These are phyloP conservation scores for Dicrurus megarhynchus DNA, from an alignment of 2,113 vertebrate species.

Conservation along the genomic window DNA sequence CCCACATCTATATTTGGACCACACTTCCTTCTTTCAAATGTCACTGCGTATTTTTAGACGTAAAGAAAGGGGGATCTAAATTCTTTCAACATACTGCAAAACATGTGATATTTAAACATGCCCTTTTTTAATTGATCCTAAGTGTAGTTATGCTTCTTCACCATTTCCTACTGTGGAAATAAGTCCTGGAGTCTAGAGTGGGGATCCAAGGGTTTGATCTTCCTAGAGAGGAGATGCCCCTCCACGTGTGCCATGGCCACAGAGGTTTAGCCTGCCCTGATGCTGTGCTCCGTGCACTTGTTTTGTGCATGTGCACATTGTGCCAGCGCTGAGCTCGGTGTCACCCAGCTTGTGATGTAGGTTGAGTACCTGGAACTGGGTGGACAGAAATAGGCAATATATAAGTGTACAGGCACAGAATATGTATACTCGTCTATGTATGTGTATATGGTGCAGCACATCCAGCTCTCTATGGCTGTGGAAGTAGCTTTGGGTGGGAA, in stretches of 20 bases:
- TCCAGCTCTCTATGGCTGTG: not conserved
- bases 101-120: not conserved
- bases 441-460: not conserved
- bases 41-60: conserved; percentile 34
- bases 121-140: not conserved
- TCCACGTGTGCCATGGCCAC: fast-evolving
- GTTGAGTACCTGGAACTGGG: not conserved
- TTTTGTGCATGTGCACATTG: fast-evolving
- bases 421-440: fast-evolving
- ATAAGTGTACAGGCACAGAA: not conserved
- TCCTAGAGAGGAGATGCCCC: not conserved
- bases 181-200: not conserved
- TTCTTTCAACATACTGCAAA: conserved; percentile 35
- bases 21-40: conserved; percentile 68
- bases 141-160: not conserved
- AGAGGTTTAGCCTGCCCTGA: fast-evolving
- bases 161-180: not conserved
- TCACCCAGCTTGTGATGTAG: not conserved
- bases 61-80: conserved; percentile 15
- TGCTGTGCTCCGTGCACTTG: fast-evolving
- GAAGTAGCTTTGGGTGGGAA: not conserved
- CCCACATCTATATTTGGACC: conserved; percentile 41
- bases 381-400: not conserved
- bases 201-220: not conserved
- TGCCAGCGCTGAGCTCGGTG: fast-evolving